Percentiles rank a stretch among this genome's conserved stretches.
These are phyloP conservation scores for Dipodomys merriami DNA, from an alignment of 2,113 vertebrate genomes.

Conservation along the genomic window DNA sequence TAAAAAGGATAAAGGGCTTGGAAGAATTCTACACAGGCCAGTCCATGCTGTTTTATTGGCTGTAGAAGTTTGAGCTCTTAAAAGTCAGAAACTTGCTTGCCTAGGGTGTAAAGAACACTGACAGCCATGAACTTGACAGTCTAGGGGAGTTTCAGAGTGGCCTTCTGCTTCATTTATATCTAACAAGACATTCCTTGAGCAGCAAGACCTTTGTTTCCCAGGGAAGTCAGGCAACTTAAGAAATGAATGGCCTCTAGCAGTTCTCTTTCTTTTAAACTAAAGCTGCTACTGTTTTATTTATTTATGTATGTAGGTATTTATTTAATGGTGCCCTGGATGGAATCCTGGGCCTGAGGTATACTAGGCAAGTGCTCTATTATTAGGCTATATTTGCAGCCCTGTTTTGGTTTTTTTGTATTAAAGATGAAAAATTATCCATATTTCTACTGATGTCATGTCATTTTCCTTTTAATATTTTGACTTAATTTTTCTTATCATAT, in stretches of 20 bases:
- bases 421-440: background rate
- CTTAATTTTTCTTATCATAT: background rate
- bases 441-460: background rate
- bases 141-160: background rate
- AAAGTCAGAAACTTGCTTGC: slow-evolving; percentile 4
- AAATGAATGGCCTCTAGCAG: background rate
- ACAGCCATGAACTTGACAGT: background rate
- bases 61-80: background rate
- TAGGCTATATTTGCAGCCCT: background rate
- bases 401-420: background rate
- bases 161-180: background rate
- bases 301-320: background rate
- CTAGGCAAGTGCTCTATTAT: background rate
- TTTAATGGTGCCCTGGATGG: background rate
- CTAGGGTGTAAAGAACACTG: background rate
- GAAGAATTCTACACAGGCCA: slow-evolving; percentile 5
- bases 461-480: background rate
- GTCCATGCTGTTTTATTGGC: background rate
- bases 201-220: background rate
- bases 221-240: background rate
- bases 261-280: slow-evolving; percentile 43
- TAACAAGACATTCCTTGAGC: background rate
- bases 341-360: background rate
- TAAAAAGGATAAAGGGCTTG: background rate
- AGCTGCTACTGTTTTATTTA: background rate